Conservation (phyloP, 2,888 invertebrate species). For the Cryptus viduatorius region DNA sequence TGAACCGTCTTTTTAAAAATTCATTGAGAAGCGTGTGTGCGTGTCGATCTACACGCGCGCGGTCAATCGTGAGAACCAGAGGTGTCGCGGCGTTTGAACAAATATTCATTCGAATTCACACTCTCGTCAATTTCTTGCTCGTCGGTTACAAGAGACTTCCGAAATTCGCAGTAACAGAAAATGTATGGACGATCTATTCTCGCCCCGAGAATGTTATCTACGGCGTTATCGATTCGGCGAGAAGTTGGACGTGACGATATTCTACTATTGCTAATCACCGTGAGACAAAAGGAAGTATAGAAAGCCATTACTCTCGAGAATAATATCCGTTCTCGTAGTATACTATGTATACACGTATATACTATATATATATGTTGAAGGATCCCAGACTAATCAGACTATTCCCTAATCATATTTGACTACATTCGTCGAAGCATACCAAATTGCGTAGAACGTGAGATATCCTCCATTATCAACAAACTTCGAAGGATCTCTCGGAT, state of each 20-base stretch:
- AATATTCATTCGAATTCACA: conserved; percentile 25
- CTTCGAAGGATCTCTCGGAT: neutral
- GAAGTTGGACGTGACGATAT: neutral
- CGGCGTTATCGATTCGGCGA: neutral
- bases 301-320: conserved; percentile 2
- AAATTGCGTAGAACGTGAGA: neutral
- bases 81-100: conserved; percentile 27
- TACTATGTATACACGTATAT: too few species aligned
- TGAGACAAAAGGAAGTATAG: neutral
- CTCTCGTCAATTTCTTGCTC: conserved; percentile 6
- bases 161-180: neutral
- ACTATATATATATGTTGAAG: neutral
- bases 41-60: neutral
- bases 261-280: neutral
- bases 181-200: conserved; percentile 10
- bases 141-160: neutral
- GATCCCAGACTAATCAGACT: conserved; percentile 74
- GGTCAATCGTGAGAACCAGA: conserved; percentile 11
- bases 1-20: conserved; percentile 44
- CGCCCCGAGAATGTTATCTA: neutral
- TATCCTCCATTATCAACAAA: neutral
- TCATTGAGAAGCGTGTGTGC: conserved; percentile 1
- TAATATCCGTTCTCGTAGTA: neutral
- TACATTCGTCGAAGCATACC: conserved; percentile 62
- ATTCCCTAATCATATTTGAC: conserved; percentile 75